phyloP scores from a whole-genome alignment of 2,797 vertebrate genomes.

The Macropodus opercularis region DNA sequence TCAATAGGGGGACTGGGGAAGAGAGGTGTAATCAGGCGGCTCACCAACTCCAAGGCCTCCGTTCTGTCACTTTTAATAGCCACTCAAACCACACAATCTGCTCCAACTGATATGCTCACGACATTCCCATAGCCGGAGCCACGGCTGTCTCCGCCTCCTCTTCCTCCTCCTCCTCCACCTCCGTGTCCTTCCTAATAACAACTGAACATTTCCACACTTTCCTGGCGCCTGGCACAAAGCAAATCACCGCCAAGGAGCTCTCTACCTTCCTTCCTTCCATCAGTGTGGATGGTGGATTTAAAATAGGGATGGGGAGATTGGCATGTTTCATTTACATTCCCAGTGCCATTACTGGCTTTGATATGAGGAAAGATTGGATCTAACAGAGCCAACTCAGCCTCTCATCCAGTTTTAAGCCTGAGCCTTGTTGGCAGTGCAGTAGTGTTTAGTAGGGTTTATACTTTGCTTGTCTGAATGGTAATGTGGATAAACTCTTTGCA shows the following conservation, averaged over 20 bases:
- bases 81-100: slow-evolving; percentile 93
- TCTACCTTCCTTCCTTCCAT: slow-evolving; percentile 29
- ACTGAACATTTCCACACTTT: slow-evolving; percentile 78
- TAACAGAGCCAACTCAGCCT: slow-evolving; percentile 51
- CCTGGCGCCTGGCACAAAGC: slow-evolving; percentile 54
- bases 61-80: slow-evolving; percentile 96
- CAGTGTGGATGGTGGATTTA: slow-evolving; percentile 28
- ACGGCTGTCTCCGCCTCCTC: slow-evolving; percentile 56
- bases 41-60: slow-evolving; percentile 87
- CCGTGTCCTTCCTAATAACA: slow-evolving; percentile 87
- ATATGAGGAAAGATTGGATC: slow-evolving; percentile 61
- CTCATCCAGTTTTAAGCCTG: slow-evolving; percentile 35
- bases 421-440: slow-evolving; percentile 31
- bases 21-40: slow-evolving; percentile 91
- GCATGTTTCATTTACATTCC: slow-evolving; percentile 67
- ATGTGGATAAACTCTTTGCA: neutral
- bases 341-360: slow-evolving; percentile 52
- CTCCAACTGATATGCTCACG: slow-evolving; percentile 85
- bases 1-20: slow-evolving; percentile 91
- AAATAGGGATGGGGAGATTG: slow-evolving; percentile 53
- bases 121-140: slow-evolving; percentile 80
- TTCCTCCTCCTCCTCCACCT: slow-evolving; percentile 67
- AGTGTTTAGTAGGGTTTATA: slow-evolving; percentile 30
- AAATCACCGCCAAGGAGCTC: slow-evolving; percentile 61
- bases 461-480: slow-evolving; percentile 33